Conservation (phyloP, 2,113 vertebrate genomes). For the Carassius carassius region DNA sequence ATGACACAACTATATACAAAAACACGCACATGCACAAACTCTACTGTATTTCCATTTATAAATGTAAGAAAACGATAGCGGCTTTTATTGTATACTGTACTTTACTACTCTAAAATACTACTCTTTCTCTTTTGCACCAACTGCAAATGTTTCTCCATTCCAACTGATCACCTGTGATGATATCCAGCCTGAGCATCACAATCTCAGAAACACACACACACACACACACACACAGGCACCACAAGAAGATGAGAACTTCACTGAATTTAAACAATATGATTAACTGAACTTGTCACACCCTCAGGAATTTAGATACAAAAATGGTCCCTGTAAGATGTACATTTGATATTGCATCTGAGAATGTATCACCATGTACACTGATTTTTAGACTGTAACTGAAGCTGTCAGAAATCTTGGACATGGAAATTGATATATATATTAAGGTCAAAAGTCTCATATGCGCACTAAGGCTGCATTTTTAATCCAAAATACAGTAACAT, state of each 20-base stretch:
- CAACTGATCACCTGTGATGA: not conserved
- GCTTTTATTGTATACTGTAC: not conserved
- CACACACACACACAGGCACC: not conserved
- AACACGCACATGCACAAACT: not conserved
- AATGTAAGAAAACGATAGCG: not conserved
- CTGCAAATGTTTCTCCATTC: not conserved
- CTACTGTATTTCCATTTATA: not conserved
- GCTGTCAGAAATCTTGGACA: no score
- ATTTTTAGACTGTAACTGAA: no score
- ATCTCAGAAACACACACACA: not conserved
- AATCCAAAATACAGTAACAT: not conserved
- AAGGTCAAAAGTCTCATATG: not conserved
- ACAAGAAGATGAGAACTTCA: not conserved
- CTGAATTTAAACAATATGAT: not conserved
- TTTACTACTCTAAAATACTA: not conserved
- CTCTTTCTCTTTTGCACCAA: not conserved
- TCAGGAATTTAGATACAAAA: not conserved
- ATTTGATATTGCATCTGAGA: not conserved
- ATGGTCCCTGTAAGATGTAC: not conserved
- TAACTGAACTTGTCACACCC: not conserved
- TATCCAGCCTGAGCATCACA: not conserved
- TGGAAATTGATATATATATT: no score
- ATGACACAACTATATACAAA: not conserved
- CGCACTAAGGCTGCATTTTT: not conserved
- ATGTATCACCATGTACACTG: no score